These are phyloP conservation scores for Rutpela maculata DNA, from an alignment of 2,888 invertebrate genomes.

Conservation along the genomic window DNA sequence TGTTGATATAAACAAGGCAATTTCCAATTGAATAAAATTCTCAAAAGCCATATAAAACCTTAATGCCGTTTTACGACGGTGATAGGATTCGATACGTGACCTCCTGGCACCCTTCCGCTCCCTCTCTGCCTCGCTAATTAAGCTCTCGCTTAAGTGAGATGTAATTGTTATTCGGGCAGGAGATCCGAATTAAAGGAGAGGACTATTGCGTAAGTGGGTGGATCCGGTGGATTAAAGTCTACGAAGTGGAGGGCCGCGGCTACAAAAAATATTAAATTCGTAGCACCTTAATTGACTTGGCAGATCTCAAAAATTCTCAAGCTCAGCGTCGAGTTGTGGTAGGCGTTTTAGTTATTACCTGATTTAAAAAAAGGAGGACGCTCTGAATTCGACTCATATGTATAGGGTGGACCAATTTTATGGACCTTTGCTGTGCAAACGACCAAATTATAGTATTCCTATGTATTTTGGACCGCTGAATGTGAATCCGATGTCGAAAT, in stretches of 20 bases:
- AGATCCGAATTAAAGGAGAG: slow-evolving; percentile 40
- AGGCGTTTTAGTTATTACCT: no score
- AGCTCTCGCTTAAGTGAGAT: slow-evolving; percentile 60
- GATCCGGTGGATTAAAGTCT: slow-evolving; percentile 39
- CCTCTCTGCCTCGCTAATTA: slow-evolving; percentile 58
- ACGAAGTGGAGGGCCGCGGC: slow-evolving; percentile 20
- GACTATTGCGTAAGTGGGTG: slow-evolving; percentile 28
- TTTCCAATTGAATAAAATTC: slow-evolving; percentile 49
- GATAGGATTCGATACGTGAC: slow-evolving; percentile 49
- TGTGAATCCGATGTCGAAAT: no score
- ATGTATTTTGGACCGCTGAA: no score
- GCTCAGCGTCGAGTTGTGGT: background rate
- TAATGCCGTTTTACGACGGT: slow-evolving; percentile 46
- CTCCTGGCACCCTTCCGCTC: slow-evolving; percentile 33
- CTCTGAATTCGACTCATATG: no score
- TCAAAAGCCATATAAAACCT: slow-evolving; percentile 38
- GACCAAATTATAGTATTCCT: no score
- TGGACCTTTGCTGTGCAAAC: no score
- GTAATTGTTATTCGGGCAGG: slow-evolving; percentile 60
- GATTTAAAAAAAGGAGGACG: no score
- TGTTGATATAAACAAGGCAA: slow-evolving; percentile 36
- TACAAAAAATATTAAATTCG: slow-evolving; percentile 22
- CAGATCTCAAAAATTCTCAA: background rate
- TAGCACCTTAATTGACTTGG: slow-evolving; percentile 21
- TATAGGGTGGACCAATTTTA: no score